phyloP scores from a whole-genome alignment of 2,113 vertebrate species.

The Marmota flaviventris region DNA sequence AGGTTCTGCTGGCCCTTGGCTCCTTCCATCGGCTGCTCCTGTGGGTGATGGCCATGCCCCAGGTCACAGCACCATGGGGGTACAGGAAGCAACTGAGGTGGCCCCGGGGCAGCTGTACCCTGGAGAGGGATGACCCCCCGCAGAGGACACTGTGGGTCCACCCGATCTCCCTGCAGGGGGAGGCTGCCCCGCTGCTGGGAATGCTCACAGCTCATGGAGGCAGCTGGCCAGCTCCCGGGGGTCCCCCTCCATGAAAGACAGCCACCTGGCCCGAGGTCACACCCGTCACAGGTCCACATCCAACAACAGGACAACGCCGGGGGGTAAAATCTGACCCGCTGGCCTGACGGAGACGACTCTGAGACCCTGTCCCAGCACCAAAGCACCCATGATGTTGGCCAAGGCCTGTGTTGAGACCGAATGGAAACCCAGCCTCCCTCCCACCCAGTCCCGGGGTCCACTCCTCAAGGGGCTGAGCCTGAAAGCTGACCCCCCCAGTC shows the following conservation, averaged over 20 bases:
- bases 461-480: not conserved
- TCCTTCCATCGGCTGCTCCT: not conserved
- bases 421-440: not conserved
- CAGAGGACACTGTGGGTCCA: not conserved
- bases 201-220: not conserved
- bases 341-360: not conserved
- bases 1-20: not conserved
- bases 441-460: not conserved
- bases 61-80: not conserved
- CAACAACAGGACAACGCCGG: not conserved
- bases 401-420: not conserved
- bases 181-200: not conserved
- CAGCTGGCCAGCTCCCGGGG: not conserved
- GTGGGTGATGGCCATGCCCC: rapidly evolving
- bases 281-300: not conserved
- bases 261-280: not conserved
- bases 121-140: not conserved
- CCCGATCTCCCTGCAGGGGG: not conserved
- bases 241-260: not conserved
- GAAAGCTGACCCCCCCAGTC: not conserved
- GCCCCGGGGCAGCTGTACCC: not conserved
- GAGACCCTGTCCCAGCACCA: not conserved
- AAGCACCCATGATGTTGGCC: no score
- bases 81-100: rapidly evolving
- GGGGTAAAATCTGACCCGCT: not conserved